Evolutionary conservation across 2,797 vertebrate genomes (phyloP).

Genomic region (Chiloscyllium punctatum): DNA sequence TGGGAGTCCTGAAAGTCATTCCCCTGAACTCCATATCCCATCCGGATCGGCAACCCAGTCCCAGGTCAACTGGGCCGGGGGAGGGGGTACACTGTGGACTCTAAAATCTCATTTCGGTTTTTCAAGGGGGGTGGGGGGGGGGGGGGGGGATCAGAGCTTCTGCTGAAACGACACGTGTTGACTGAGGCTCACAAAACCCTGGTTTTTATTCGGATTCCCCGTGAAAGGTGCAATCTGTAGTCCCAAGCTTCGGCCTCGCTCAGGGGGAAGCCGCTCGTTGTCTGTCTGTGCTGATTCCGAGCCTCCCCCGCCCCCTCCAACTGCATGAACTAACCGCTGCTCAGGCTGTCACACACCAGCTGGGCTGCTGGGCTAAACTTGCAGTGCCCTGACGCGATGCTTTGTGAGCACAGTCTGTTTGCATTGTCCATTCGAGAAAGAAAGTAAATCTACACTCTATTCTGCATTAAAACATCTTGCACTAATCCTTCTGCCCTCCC

Average conservation of each 20-base stretch:
- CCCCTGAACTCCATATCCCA: no score
- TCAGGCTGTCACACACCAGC: no score
- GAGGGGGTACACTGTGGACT: no score
- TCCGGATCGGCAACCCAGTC: no score
- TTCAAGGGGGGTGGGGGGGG: not conserved
- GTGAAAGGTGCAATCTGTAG: not conserved
- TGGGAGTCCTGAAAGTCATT: no score
- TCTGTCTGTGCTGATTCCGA: no score
- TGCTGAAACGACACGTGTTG: not conserved
- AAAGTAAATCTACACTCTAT: not conserved
- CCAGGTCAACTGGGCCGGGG: no score
- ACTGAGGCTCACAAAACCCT: not conserved
- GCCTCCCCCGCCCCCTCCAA: no score
- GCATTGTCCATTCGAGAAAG: not conserved
- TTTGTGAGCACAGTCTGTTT: not conserved
- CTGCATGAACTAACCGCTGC: not conserved
- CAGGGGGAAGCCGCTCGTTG: not conserved
- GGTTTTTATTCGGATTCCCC: not conserved
- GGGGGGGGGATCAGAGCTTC: not conserved
- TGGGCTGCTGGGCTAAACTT: not conserved
- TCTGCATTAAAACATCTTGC: no score
- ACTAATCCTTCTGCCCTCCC: no score
- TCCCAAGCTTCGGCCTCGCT: not conserved
- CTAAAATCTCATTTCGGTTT: no score
- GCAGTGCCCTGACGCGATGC: not conserved